Evolutionary conservation across 2,888 invertebrate species (phyloP), one percentile per base, ranked within the genome.

Genomic region (Andrena marginata): DNA sequence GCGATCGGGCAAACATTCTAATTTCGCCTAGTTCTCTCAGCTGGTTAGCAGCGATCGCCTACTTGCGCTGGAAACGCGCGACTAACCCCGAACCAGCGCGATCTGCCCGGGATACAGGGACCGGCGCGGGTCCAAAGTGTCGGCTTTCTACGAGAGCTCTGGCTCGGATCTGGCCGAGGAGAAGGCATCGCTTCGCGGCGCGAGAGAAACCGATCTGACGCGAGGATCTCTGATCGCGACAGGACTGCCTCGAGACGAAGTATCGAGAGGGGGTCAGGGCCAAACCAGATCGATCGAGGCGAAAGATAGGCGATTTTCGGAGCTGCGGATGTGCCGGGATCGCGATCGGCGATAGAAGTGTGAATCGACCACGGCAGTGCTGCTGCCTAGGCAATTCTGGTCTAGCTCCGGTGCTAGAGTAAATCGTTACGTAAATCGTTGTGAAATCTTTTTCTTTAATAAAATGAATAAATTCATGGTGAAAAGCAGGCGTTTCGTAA

Each of bases 1-100:
- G 73, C 65, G 84, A 86, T 89, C 85, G 85, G 82, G 85, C 83
- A 84, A 90, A 89, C 90, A 90, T 91, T 91, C 89, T 89, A 90
- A 92, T 92, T 89, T 89, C 86, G 88, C 89, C 87, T 88, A 89
- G 90, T 89, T 90, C 86, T 84, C 85, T 85, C 86, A 86, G 83
- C 87, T 85, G 90, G 87, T 91, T 89, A 89, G 89, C 86, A 86
- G 89, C 87, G 86, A 75, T 89, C 84, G 90, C 89, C 90, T 91
- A 91, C 90, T 90, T 89, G 89, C 87, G 80, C 83, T 79, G 71
- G 85, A 79, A 76, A 42, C 42, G 42, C 70, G 67, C 85, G 86
- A 80, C 79, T 82, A 85, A 82, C 74, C 20, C 78, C 60, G 85
- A 88, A 87, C 86, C 88, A 42, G 8, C 54, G 23, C 54, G 84